These are phyloP conservation scores for Drosophila ohnishii DNA, from an alignment of 1,140 invertebrate genomes.

Conservation along the genomic window DNA sequence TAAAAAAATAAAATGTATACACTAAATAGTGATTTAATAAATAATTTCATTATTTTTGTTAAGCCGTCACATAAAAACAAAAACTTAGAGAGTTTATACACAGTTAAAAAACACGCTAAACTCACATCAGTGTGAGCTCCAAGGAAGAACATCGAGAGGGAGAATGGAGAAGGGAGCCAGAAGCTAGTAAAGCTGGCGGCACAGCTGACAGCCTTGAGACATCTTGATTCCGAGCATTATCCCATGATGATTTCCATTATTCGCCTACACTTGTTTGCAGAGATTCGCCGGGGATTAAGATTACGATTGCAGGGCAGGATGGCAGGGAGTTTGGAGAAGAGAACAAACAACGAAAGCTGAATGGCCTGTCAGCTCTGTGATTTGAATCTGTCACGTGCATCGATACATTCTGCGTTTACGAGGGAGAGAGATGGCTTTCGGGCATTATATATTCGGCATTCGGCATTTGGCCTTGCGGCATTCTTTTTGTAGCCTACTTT, in stretches of 20 bases:
- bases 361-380: slow-evolving; percentile 21
- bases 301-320: slow-evolving; percentile 26
- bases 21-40: not conserved
- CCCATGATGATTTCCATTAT: slow-evolving; percentile 52
- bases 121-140: not conserved
- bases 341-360: slow-evolving; percentile 3
- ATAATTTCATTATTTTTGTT: not conserved
- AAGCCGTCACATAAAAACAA: not conserved
- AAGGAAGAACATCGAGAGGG: not conserved
- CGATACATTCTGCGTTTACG: slow-evolving; percentile 3
- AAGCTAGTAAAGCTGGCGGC: not conserved
- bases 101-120: not conserved
- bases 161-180: not conserved
- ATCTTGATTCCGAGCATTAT: slow-evolving; percentile 40
- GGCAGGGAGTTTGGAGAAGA: slow-evolving; percentile 10
- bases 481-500: slow-evolving; percentile 15
- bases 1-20: not conserved
- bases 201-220: slow-evolving; percentile 49
- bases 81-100: not conserved
- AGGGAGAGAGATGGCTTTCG: not conserved
- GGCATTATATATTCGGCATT: not conserved
- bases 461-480: not conserved
- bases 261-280: slow-evolving; percentile 29
- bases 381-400: slow-evolving; percentile 32
- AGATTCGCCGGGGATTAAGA: slow-evolving; percentile 31